Evolutionary conservation across 2,888 invertebrate species (phyloP).

Genomic region (Smittia sp.): DNA sequence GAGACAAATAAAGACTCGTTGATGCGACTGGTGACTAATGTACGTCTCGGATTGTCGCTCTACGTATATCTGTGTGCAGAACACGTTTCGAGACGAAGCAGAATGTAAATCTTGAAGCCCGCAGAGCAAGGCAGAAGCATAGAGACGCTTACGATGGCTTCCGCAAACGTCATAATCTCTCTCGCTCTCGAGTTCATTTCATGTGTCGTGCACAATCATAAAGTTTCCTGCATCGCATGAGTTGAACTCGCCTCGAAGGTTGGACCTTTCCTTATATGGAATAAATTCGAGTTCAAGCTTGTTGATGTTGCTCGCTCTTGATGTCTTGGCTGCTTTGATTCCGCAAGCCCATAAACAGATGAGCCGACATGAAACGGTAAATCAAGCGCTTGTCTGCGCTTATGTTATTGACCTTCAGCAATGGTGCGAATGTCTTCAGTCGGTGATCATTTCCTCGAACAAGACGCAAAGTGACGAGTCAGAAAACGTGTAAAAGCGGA

Average conservation of each 20-base stretch:
- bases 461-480: not conserved
- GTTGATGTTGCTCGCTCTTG: not conserved
- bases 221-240: slow-evolving; percentile 10
- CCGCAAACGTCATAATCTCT: slow-evolving; percentile 29
- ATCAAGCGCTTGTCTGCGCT: not conserved
- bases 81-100: slow-evolving; percentile 14
- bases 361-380: not conserved
- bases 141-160: slow-evolving; percentile 3
- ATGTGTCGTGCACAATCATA: not conserved
- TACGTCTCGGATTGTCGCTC: not conserved
- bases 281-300: not conserved
- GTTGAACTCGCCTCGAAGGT: not conserved
- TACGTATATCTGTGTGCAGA: not conserved
- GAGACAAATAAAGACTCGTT: not conserved
- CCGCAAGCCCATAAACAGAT: not conserved
- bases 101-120: slow-evolving; percentile 29
- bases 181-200: slow-evolving; percentile 10
- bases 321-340: not conserved
- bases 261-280: slow-evolving; percentile 29
- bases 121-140: not conserved
- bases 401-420: not conserved
- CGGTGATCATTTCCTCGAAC: not conserved
- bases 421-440: not conserved
- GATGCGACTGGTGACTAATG: slow-evolving; percentile 9
- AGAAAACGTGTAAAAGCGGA: not conserved